phyloP scores from a whole-genome alignment of 2,113 vertebrate genomes.

The Upupa epops region DNA sequence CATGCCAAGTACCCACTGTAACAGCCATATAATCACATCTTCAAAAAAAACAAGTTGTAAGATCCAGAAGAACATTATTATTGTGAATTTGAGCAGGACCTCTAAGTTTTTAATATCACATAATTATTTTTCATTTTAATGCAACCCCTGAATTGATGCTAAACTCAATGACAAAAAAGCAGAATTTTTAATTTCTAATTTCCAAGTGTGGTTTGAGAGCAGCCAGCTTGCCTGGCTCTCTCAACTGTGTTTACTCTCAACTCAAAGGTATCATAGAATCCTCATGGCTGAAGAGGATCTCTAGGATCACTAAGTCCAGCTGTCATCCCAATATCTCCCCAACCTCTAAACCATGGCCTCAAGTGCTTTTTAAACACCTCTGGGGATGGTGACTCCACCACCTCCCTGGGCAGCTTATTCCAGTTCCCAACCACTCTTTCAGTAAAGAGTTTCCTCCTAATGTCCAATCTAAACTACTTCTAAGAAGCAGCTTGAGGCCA shows the following conservation, averaged over 20 bases:
- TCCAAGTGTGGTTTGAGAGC: neutral
- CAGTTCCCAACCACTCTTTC: too few relatives aligned
- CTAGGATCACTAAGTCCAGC: too few relatives aligned
- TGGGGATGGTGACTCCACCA: too few relatives aligned
- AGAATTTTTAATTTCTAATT: neutral
- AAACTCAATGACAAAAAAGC: neutral
- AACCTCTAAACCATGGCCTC: too few relatives aligned
- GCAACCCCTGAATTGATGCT: fast-evolving
- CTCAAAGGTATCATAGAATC: neutral
- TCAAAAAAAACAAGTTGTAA: neutral
- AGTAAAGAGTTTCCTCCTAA: too few relatives aligned
- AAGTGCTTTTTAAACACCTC: too few relatives aligned
- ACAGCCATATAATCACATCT: neutral
- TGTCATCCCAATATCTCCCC: too few relatives aligned
- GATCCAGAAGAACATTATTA: neutral
- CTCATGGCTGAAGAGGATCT: too few relatives aligned
- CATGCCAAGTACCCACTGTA: neutral
- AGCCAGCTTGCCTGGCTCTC: neutral
- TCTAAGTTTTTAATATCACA: neutral
- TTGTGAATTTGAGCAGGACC: neutral
- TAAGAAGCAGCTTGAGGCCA: too few relatives aligned
- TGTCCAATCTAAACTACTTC: too few relatives aligned
- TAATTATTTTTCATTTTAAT: neutral
- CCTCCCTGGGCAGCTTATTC: too few relatives aligned
- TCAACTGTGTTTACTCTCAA: neutral